phyloP scores from a whole-genome alignment of 2,113 vertebrate species.

The Struthidea cinerea region DNA sequence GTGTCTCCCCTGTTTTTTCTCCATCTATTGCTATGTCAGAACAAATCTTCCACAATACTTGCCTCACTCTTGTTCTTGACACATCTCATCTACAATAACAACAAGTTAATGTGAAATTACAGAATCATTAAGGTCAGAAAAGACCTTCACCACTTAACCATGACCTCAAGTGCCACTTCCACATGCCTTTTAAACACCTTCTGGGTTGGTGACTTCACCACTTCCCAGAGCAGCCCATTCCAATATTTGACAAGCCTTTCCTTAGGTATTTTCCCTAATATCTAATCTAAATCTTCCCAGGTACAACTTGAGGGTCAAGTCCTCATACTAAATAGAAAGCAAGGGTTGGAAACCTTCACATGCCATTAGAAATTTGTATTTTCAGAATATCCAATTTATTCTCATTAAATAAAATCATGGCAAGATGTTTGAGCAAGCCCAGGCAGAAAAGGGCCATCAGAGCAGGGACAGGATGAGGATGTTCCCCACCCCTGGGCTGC shows the following conservation, averaged over 20 bases:
- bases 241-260: not conserved
- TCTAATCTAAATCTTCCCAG: not conserved
- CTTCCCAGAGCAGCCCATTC: not conserved
- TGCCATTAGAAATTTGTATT: not conserved
- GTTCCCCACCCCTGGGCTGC: not conserved
- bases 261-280: not conserved
- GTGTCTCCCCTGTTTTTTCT: not conserved
- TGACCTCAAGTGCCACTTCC: not conserved
- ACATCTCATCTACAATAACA: not conserved
- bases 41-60: not conserved
- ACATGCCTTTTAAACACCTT: not conserved
- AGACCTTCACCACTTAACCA: not conserved
- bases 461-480: not conserved
- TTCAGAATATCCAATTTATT: not conserved
- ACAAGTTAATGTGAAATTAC: not conserved
- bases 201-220: not conserved
- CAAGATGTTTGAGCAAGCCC: not conserved
- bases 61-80: not conserved
- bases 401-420: not conserved
- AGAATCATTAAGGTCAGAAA: not conserved
- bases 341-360: not conserved
- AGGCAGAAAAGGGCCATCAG: not conserved
- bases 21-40: accelerated
- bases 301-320: not conserved
- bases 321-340: not conserved